Base-by-base conservation (phyloP, 1,140 invertebrate species). In the Zaprionus ornatus region DNA sequence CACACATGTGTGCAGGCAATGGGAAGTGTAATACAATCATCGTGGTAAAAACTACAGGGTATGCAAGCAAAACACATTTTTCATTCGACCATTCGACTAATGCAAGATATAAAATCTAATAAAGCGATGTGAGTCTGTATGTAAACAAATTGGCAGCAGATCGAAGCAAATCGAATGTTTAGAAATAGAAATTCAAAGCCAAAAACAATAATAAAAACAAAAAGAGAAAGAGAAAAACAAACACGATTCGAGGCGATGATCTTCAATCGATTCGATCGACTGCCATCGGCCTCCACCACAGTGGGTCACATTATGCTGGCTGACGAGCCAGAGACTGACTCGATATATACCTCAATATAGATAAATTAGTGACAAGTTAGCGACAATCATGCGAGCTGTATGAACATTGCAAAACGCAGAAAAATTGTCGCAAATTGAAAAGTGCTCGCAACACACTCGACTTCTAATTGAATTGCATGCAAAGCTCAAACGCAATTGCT, bases 381-480 rank as follows among this genome's bases (percentile, higher is more conserved):
- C 85, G 57, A 80, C 77, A 79, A 67, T 59, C 80, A 78, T 67
- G 68, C 57, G 65, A 69, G 45, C 52, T 45, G 13, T 60, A 37
- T 57, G n/a, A 25, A 40, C 57, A 71, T 40, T 37, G 35, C 40
- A 61, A 66, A 67, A 66, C 66, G 56, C 56, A 19, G 9, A 60
- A 67, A 77, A 67, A 64, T 56, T 40, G 42, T 61, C 52, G 61
- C 60, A 80, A 87, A 88, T 88, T 88, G 85, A 88, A 90, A 90
- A 76, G 85, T 68, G 74, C 61, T 68, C 80, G 65, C 80, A 82
- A 69, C 64, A 63, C 70, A 77, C 66, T 87, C 78, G 64, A 55
- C 61, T 64, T 10, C 86, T 85, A 90, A 90, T 90, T 90, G 86
- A 85, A 85, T 79, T 90, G 85, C 85, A 90, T 90, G 85, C 76